Percentiles rank a stretch among this genome's conserved stretches.
Conservation (phyloP, 2,888 invertebrate species). For the Mesoligia furuncula region DNA sequence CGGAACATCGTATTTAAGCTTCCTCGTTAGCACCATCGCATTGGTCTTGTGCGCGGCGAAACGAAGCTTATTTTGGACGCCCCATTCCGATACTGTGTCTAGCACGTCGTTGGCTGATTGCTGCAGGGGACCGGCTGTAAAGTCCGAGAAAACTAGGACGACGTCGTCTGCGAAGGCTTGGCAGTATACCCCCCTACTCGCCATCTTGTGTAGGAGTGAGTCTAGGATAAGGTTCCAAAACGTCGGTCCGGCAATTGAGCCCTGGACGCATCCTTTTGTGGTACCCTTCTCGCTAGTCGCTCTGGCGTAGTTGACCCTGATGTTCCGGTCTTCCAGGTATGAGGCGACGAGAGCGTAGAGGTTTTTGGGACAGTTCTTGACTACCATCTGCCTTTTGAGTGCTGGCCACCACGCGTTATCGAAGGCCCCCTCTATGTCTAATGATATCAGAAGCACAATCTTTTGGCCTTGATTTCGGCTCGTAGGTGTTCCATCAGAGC, state of each 20-base stretch:
- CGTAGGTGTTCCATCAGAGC: neutral
- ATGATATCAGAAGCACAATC: too few relatives aligned
- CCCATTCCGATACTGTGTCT: conserved; percentile 13
- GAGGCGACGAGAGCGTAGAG: too few relatives aligned
- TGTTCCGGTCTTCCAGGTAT: neutral
- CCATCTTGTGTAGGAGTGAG: conserved; percentile 7
- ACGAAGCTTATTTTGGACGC: neutral
- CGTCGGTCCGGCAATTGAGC: neutral
- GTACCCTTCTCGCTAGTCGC: neutral
- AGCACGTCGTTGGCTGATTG: conserved; percentile 3
- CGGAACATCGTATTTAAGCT: neutral
- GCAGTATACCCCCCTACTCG: neutral
- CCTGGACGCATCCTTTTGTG: conserved; percentile 37
- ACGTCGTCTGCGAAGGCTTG: conserved; percentile 39
- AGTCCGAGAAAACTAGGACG: conserved; percentile 11
- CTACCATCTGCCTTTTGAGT: too few relatives aligned
- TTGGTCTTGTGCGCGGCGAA: neutral
- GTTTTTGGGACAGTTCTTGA: too few relatives aligned
- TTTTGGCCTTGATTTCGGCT: too few relatives aligned
- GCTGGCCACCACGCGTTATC: too few relatives aligned
- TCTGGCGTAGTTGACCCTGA: conserved; percentile 1
- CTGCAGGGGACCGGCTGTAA: neutral
- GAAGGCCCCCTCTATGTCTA: too few relatives aligned
- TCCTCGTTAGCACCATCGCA: neutral
- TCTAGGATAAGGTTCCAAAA: conserved; percentile 21